Evolutionary conservation across 2,797 vertebrate species (phyloP), one percentile per base, ranked within the genome.

Genomic region (Moxostoma hubbsi): DNA sequence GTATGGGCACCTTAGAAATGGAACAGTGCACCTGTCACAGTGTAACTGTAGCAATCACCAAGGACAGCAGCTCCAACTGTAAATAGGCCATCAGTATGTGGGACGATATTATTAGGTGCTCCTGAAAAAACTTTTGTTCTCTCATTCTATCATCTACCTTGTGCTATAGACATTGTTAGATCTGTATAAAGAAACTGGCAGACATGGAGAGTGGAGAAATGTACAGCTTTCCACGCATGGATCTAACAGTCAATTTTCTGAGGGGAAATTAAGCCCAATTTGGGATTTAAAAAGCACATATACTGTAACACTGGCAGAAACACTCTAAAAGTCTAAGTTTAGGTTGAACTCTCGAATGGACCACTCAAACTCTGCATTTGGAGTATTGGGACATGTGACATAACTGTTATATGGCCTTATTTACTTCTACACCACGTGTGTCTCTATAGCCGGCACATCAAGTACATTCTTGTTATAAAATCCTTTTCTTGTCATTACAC

Each of bases 1-100:
- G 12, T 15, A 49, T 46, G 68, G 68, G 65, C 71, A 67, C n/a
- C 53, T 49, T 47, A 66, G 57, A 74, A 57, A 73, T 12, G 59
- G 51, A 61, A 49, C 59, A 15, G 43, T 79, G 73, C 72, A 77
- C 73, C 84, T 74, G 76, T 69, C 64, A 49, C 53, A 66, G 69
- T 51, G 7, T 36, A 81, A 77, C 73, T 9, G 58, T 73, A 47
- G 49, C n/a, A 46, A 79, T 81, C 58, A 82, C 61, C 68, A 81
- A 77, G 82, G 79, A 79, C 79, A 79, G 24, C 15, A 65, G 72
- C 13, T 72, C 75, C 69, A 73, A 58, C 82, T 71, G 66, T 76
- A 85, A 80, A 80, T 79, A 76, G 81, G 83, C 15, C 83, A 77
- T 65, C 43, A 46, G 79, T 76, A 85, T 81, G 76, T 85, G 84